Base-by-base conservation (phyloP, 2,113 vertebrate genomes). In the Chaenocephalus aceratus region DNA sequence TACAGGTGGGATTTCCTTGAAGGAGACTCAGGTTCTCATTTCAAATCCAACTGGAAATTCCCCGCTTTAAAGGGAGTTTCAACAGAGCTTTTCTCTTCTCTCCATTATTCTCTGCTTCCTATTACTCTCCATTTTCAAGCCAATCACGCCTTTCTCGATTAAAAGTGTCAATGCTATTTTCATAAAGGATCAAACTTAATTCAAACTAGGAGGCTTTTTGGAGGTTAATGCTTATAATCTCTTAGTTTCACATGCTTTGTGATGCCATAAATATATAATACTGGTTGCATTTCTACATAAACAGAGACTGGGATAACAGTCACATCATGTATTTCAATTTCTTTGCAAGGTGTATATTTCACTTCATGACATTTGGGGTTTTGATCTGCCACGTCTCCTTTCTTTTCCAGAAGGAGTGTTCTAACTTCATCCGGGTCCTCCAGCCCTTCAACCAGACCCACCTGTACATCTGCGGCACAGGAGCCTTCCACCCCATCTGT, bases 401-500 rank as follows among this genome's bases (percentile, higher is more conserved):
- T 88, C 16, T 79, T 74, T 94, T 96, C 49, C 95, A 99, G 98
- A 98, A 95, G 94, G 98, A 99, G 93, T 99, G 98, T 93, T 97
- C 97, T 49, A 99, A 99, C 95, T 99, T 97, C 93, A 96, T 99
- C 92, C 96, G 98, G 59, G 97, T 99, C 66, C 96, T 99, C 15
- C 97, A 99, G 80, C 80, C 94, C 36, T 99, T 95, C 86, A 99
- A 99, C 93, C 96, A 98, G 88, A 99, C 97, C 62, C 98, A 99
- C 91, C 91, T 99, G 86, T 99, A 99, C 0, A 96, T 97, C 81
- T 99, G 98, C 13, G 98, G 98, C 90, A 99, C 98, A 0, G 98
- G 98, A 72, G 98, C 98, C 85, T 99, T 99, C 89, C 98, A 99
- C 92, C 98, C 98, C 46, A 93, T 98, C 93, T 99, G 98, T 83